Conservation (phyloP, 2,113 vertebrate genomes). For the Hiodon alosoides region DNA sequence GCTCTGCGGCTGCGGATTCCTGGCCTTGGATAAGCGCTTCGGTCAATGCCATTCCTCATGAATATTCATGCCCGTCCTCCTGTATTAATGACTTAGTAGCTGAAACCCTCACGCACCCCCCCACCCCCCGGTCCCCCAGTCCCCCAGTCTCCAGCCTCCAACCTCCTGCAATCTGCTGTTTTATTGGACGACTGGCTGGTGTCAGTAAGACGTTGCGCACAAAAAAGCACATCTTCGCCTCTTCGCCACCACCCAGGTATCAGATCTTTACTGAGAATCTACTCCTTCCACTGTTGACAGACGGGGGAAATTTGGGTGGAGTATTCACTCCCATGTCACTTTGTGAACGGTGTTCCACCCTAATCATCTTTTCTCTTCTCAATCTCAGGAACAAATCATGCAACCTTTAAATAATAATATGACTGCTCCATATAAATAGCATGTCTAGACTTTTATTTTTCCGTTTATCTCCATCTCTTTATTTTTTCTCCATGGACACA, state of each 20-base stretch:
- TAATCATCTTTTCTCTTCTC: too few relatives aligned
- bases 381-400: slow-evolving; percentile 11
- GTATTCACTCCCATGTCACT: too few relatives aligned
- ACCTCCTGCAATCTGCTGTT: slow-evolving; percentile 17
- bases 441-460: slow-evolving; percentile 47
- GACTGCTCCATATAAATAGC: slow-evolving; percentile 49
- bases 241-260: too few relatives aligned
- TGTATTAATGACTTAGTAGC: slow-evolving; percentile 26
- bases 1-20: slow-evolving; percentile 2
- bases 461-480: slow-evolving; percentile 42
- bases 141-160: neutral
- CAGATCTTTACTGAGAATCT: neutral
- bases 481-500: slow-evolving; percentile 26
- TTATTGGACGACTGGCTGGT: neutral
- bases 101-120: slow-evolving; percentile 24
- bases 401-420: slow-evolving; percentile 56
- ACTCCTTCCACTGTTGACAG: slow-evolving; percentile 10
- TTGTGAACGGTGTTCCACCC: too few relatives aligned
- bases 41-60: slow-evolving; percentile 12
- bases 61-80: slow-evolving; percentile 18
- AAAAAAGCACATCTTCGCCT: neutral
- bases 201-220: neutral
- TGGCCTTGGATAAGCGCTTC: slow-evolving; percentile 9
- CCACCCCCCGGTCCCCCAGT: slow-evolving; percentile 6
- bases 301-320: too few relatives aligned